Percentiles rank a stretch among this genome's conserved stretches.
phyloP scores from a whole-genome alignment of 2,888 invertebrate genomes.

The Drosophila suboccidentalis region DNA sequence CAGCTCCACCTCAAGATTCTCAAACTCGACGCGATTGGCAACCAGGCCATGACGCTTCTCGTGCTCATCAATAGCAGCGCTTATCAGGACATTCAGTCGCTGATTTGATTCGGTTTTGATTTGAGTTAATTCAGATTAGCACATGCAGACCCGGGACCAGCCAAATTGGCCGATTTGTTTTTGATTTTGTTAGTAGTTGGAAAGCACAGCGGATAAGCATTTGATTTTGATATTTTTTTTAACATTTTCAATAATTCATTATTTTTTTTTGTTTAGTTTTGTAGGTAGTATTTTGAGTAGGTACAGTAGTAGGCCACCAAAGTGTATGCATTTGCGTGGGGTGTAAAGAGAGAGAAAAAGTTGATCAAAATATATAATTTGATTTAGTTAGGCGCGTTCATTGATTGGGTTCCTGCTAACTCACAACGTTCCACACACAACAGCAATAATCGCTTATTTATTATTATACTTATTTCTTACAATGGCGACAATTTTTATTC shows the following conservation, averaged over 20 bases:
- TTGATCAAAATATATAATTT: slow-evolving; percentile 69
- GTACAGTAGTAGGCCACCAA: slow-evolving; percentile 79
- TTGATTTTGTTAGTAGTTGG: slow-evolving; percentile 65
- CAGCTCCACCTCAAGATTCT: slow-evolving; percentile 83
- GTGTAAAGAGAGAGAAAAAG: slow-evolving; percentile 80
- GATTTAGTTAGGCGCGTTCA: slow-evolving; percentile 47
- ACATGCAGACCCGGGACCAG: slow-evolving; percentile 68
- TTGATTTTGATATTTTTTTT: slow-evolving; percentile 35
- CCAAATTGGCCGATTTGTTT: slow-evolving; percentile 51
- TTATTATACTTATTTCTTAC: too few relatives aligned
- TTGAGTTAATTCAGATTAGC: slow-evolving; percentile 34
- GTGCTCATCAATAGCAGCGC: slow-evolving; percentile 68
- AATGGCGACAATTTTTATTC: too few relatives aligned
- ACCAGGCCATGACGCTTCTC: slow-evolving; percentile 67
- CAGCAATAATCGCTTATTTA: slow-evolving; percentile 26
- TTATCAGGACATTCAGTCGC: slow-evolving; percentile 75
- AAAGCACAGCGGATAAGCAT: slow-evolving; percentile 74
- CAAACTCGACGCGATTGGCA: slow-evolving; percentile 72
- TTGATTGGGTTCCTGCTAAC: slow-evolving; percentile 23
- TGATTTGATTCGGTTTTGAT: slow-evolving; percentile 25
- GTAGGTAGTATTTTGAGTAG: slow-evolving; percentile 68
- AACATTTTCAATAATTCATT: slow-evolving; percentile 41
- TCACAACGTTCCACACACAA: slow-evolving; percentile 9
- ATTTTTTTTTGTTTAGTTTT: slow-evolving; percentile 60
- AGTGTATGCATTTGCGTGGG: slow-evolving; percentile 79